A percentile compares a stretch with the other conserved stretches of the same genome.
phyloP scores from a whole-genome alignment of 2,888 invertebrate species.

The Alcis repandata region DNA sequence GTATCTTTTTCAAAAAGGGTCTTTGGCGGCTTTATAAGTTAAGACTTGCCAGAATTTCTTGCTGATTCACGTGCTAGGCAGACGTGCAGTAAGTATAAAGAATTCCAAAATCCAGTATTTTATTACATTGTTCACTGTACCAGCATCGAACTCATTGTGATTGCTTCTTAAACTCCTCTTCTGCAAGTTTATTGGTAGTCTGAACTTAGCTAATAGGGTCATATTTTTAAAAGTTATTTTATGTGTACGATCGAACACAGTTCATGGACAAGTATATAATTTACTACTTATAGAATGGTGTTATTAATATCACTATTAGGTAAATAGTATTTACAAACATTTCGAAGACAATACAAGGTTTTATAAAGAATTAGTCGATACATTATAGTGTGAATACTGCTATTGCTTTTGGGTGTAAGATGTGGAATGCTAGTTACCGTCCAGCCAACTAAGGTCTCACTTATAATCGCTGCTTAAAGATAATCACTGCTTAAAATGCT shows the following conservation, averaged over 20 bases:
- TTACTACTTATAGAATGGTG: conserved; percentile 44
- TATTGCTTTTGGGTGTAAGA: conserved; percentile 6
- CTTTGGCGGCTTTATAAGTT: background rate
- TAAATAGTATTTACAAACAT: conserved; percentile 18
- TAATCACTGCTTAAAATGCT: too few relatives aligned
- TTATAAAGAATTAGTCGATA: background rate
- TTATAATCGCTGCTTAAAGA: too few relatives aligned
- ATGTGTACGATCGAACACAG: conserved; percentile 24
- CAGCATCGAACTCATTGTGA: too few relatives aligned
- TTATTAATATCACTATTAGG: conserved; percentile 42
- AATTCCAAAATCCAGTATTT: too few relatives aligned
- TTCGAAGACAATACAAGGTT: conserved; percentile 20
- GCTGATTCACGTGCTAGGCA: too few relatives aligned
- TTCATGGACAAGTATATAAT: conserved; percentile 26
- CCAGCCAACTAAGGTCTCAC: too few relatives aligned
- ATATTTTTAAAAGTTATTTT: background rate
- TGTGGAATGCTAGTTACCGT: background rate
- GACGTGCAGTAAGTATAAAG: too few relatives aligned
- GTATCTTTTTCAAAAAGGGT: background rate
- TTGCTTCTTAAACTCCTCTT: too few relatives aligned
- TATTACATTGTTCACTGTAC: too few relatives aligned
- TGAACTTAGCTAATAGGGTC: too few relatives aligned
- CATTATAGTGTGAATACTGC: background rate
- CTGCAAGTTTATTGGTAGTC: background rate
- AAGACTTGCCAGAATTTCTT: background rate